phyloP scores from a whole-genome alignment of 64 coral and sea anemone species.

The Montipora sp. region DNA sequence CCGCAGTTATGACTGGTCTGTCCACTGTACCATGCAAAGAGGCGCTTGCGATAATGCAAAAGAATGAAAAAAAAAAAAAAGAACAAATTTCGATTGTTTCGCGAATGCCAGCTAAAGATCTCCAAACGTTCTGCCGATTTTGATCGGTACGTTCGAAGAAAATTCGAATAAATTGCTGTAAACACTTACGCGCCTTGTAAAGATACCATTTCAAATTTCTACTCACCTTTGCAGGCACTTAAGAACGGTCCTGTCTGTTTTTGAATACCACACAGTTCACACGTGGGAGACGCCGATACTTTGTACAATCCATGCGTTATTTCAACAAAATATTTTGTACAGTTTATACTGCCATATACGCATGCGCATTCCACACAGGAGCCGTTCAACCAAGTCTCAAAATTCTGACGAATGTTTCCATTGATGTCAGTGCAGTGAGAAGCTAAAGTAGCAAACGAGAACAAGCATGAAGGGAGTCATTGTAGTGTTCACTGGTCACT shows the following conservation, averaged over 20 bases:
- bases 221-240: constrained; percentile 18
- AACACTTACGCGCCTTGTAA: background rate
- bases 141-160: no score
- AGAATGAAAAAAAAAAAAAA: no score
- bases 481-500: background rate
- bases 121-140: background rate
- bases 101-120: background rate
- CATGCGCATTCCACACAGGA: constrained; percentile 32
- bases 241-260: background rate
- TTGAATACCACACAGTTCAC: background rate
- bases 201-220: background rate
- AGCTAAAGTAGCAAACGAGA: background rate
- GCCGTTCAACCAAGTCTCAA: constrained; percentile 19
- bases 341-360: constrained; percentile 20
- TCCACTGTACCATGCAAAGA: no score
- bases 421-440: background rate
- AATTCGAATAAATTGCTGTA: background rate
- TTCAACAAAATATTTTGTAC: background rate
- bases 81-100: background rate
- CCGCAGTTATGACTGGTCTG: no score
- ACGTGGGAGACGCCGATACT: background rate
- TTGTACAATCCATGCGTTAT: constrained; percentile 16
- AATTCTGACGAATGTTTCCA: constrained; percentile 3
- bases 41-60: no score
- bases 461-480: background rate